phyloP scores from a whole-genome alignment of 2,113 vertebrate species.

The Phalacrocorax pelagicus region DNA sequence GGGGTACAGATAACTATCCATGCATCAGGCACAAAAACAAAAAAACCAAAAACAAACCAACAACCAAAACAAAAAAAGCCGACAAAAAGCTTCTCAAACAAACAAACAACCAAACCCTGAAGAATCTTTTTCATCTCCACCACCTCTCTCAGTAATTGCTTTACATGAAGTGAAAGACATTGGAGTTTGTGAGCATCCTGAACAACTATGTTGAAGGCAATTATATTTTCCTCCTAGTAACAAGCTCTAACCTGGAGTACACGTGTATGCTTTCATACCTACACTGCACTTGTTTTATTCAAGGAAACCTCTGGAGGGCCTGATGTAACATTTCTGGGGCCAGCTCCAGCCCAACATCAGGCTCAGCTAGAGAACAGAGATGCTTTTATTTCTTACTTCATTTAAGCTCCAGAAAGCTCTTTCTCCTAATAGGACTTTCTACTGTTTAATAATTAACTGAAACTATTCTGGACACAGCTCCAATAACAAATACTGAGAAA shows the following conservation, averaged over 20 bases:
- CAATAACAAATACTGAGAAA: not conserved
- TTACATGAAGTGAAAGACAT: not conserved
- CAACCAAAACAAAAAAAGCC: not conserved
- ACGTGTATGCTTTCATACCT: fast-evolving
- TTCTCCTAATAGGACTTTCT: not conserved
- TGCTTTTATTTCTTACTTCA: not conserved
- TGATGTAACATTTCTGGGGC: not conserved
- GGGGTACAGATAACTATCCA: not conserved
- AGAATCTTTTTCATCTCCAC: not conserved
- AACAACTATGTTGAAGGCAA: not conserved
- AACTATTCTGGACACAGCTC: not conserved
- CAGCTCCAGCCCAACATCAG: not conserved
- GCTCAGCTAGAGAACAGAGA: not conserved
- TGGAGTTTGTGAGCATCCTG: not conserved
- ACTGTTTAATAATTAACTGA: not conserved
- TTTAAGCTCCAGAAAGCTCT: not conserved
- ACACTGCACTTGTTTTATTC: not conserved
- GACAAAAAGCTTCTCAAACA: not conserved
- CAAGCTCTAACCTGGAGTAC: not conserved
- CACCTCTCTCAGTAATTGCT: not conserved
- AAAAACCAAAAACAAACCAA: no score
- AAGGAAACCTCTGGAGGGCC: not conserved
- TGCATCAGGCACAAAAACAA: not conserved
- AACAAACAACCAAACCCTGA: not conserved
- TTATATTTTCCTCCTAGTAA: not conserved